Evolutionary conservation across 2,888 invertebrate genomes (phyloP), one percentile per base, ranked within the genome.

Genomic region (Uloborus plumipes): DNA sequence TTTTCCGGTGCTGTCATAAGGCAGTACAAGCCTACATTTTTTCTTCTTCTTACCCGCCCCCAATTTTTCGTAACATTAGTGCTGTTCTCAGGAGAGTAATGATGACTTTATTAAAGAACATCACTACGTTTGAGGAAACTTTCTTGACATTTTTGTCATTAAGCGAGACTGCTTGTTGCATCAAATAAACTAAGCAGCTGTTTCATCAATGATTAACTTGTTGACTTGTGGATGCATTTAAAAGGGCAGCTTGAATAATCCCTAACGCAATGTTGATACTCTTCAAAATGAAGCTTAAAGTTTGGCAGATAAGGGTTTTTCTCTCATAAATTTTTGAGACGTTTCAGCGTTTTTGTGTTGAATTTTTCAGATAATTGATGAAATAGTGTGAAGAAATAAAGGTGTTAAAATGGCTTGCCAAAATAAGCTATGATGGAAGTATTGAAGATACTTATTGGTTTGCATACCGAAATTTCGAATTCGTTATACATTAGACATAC

Each of bases 31-130:
- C 64, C 20, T 15, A 47, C 31, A 69, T 77, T 77, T 77, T 69
- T 77, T 31, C 26, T 16, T n/a, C n/a, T n/a, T 53, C 31, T n/a
- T 55, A 69, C 64, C 64, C 64, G 39, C 51, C 70, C 55, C 55
- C 67, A 76, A 76, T 69, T 76, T 75, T 69, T 78, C 71, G 77
- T 78, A 78, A 78, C 77, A 78, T 78, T 71, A 78, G 77, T 78
- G 70, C 71, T 71, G 65, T 70, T 65, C 77, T 64, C 77, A 65
- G 49, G 66, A 51, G 78, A 65, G 72, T 66, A 79, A 79, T 79
- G 78, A 79, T 79, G 78, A 79, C 72, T 79, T 79, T 79, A 79
- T 79, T 79, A 79, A 72, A 79, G 78, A 72, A 79, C 70, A 65
- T 70, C 70, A 70, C 70, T 55, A 62, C 70, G 55, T 64, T 55